phyloP scores from a whole-genome alignment of 2,797 vertebrate genomes.

The Australoheros facetus region DNA sequence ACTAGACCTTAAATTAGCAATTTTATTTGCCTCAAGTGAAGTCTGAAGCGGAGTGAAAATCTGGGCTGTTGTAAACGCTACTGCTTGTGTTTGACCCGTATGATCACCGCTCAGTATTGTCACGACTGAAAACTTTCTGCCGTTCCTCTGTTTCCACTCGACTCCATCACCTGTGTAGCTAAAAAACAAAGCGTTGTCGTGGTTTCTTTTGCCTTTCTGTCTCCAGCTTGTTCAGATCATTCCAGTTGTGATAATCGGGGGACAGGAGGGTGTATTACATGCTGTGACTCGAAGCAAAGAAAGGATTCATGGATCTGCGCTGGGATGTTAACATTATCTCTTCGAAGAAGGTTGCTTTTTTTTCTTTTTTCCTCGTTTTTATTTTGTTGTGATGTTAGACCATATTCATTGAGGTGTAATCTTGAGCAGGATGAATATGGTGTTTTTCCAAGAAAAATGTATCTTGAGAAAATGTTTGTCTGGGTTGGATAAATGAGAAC shows the following conservation, averaged over 20 bases:
- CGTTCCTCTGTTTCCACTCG: conserved; percentile 19
- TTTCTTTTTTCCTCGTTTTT: background rate
- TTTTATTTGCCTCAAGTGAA: conserved; percentile 54
- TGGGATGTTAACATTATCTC: conserved; percentile 37
- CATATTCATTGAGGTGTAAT: conserved; percentile 13
- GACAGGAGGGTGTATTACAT: conserved; percentile 14
- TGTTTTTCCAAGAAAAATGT: conserved; percentile 18
- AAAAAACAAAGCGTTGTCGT: background rate
- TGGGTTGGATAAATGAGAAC: conserved; percentile 13
- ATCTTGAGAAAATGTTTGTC: background rate
- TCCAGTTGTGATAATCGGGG: conserved; percentile 64
- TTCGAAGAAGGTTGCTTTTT: background rate
- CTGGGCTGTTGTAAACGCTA: conserved; percentile 52
- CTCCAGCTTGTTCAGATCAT: conserved; percentile 50
- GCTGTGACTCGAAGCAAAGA: conserved; percentile 35
- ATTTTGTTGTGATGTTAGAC: conserved; percentile 30
- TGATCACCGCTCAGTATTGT: conserved; percentile 31
- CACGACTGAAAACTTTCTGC: conserved; percentile 37
- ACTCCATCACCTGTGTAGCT: conserved; percentile 3
- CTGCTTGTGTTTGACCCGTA: conserved; percentile 22
- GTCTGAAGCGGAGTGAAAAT: conserved; percentile 37
- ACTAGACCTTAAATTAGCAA: conserved; percentile 21
- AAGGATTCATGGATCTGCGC: conserved; percentile 20
- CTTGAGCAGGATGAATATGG: conserved; percentile 15
- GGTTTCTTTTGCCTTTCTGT: conserved; percentile 27